phyloP scores from a whole-genome alignment of 2,888 invertebrate species.

The Troglohyphantes excavatus region DNA sequence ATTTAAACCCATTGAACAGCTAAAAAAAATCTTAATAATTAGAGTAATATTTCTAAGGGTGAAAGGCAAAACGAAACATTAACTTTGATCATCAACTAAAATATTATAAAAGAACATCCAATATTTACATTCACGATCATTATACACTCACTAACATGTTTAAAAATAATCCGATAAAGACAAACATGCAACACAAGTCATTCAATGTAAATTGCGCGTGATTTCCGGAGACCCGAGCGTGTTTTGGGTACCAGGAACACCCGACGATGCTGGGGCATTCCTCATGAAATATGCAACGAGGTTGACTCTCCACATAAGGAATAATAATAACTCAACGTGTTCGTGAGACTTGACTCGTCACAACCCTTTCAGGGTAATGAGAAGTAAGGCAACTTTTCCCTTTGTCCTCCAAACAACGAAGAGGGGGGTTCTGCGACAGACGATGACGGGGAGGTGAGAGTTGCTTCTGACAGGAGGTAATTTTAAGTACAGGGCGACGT shows the following conservation, averaged over 20 bases:
- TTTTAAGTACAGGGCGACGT: not conserved
- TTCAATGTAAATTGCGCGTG: no score
- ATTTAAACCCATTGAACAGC: no score
- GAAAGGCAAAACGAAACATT: no score
- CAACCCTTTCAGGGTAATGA: not conserved
- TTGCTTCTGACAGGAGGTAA: not conserved
- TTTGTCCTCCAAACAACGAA: not conserved
- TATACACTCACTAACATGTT: no score
- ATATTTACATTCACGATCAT: no score
- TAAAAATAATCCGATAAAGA: no score
- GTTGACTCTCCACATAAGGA: not conserved
- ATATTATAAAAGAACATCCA: no score
- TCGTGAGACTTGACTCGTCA: not conserved
- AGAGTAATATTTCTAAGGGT: no score
- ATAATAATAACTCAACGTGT: not conserved
- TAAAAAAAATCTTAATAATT: no score
- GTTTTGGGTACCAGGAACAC: not conserved
- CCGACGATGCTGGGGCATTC: not conserved
- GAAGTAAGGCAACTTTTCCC: not conserved
- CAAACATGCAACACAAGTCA: no score
- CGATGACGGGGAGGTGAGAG: not conserved
- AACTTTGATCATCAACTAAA: no score
- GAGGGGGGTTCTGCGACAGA: not conserved
- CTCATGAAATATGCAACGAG: constrained; percentile 29
- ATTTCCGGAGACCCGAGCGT: not conserved